phyloP scores from a whole-genome alignment of 2,113 vertebrate species.

The Protomyctophum bolini region DNA sequence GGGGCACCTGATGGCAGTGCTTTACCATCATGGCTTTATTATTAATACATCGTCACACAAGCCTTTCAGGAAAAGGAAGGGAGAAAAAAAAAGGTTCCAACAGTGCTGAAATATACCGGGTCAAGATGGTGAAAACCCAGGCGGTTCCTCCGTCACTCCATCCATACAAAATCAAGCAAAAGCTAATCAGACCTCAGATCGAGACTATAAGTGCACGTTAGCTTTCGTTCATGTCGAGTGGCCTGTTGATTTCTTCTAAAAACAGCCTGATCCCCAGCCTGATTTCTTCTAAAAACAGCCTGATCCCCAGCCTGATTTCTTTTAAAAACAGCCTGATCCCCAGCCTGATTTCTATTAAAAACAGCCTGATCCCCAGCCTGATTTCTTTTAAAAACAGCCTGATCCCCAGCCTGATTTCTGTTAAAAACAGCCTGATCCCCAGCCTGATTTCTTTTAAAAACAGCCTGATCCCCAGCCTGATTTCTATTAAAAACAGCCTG shows the following conservation, averaged over 20 bases:
- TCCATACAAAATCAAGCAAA: too few species aligned
- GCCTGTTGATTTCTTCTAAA: background rate
- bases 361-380: background rate
- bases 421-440: too few species aligned
- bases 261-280: background rate
- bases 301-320: too few species aligned
- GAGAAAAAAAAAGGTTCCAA: too few species aligned
- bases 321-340: too few species aligned
- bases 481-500: background rate
- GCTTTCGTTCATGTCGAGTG: too few species aligned
- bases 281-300: background rate
- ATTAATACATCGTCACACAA: conserved; percentile 26
- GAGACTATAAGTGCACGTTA: too few species aligned
- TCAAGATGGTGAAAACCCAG: background rate
- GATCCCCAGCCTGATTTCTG: too few species aligned
- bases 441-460: background rate
- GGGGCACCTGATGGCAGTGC: conserved; percentile 67
- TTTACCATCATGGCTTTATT: conserved; percentile 33
- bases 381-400: background rate
- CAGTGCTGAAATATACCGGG: background rate
- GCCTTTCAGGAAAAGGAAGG: too few species aligned
- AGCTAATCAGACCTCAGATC: too few species aligned
- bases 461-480: background rate
- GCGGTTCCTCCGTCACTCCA: background rate
- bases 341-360: background rate